Conservation (phyloP, 1,140 invertebrate genomes). For the Apis laboriosa region DNA sequence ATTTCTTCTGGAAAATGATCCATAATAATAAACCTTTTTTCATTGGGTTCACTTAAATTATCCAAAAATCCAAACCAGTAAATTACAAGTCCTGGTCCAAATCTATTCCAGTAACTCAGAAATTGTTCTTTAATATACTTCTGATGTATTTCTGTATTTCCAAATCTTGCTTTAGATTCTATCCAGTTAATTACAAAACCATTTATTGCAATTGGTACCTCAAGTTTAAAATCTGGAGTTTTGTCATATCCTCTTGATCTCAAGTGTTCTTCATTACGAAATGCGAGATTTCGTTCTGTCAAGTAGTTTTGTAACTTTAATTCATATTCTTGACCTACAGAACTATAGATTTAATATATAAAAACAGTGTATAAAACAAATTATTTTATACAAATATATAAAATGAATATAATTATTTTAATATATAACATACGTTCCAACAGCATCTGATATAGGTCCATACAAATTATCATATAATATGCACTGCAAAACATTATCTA, state of each 20-base stretch:
- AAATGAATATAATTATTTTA: not conserved
- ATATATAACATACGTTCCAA: constrained; percentile 83
- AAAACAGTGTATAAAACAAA: not conserved
- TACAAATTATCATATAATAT: constrained; percentile 80
- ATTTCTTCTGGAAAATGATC: constrained; percentile 83
- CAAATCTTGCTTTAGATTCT: constrained; percentile 97
- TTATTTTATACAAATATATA: too few relatives aligned
- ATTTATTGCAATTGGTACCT: constrained; percentile 93
- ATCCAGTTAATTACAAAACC: constrained; percentile 96
- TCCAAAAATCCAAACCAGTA: constrained; percentile 98
- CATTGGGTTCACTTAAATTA: constrained; percentile 82
- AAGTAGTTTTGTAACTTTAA: constrained; percentile 84
- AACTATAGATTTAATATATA: constrained; percentile 77
- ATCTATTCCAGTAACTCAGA: constrained; percentile 95
- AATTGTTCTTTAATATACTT: constrained; percentile 94
- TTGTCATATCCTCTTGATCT: constrained; percentile 94
- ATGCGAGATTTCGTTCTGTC: constrained; percentile 84
- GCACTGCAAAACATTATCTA: constrained; percentile 61
- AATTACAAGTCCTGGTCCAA: constrained; percentile 96
- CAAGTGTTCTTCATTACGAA: constrained; percentile 91
- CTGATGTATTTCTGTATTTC: constrained; percentile 90
- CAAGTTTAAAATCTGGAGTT: constrained; percentile 96
- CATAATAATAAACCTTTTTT: constrained; percentile 87
- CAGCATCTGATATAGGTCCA: constrained; percentile 88
- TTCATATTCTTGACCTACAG: constrained; percentile 90